Base-by-base conservation (phyloP, 2,113 vertebrate species). In the Bubo bubo region DNA sequence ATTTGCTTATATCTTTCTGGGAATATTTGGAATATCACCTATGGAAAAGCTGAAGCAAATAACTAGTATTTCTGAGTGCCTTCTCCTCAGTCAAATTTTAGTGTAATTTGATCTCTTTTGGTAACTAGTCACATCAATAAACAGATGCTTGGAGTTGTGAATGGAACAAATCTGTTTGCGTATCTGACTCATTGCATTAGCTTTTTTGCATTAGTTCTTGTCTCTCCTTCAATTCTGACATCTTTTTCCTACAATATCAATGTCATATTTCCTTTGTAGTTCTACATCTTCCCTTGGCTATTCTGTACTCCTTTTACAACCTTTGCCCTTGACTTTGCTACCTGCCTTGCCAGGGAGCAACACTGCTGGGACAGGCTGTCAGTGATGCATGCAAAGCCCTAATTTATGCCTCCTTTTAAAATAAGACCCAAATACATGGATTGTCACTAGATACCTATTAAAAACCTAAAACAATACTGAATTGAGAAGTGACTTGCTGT, bases 241-340 rank as follows among this genome's bases (percentile, higher is more conserved):
- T 63, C 71, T 82, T 92, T 86, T 77, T 91, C 89, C 80, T 79
- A 28, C n/a, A 71, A 20, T 63, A 84, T 80, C 89, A 86, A 91
- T 67, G 68, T 74, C 52, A 81, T 56, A 47, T 94, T 81, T 67
- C 76, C 56, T 89, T 91, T 86, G 55, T 81, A 89, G 70, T 66
- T 88, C 59, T 82, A 9, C n/a, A 41, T 37, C 35, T 85, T 90
- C 67, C 47, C 35, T 81, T 79, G 82, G 39, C 52, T 90, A 6
- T 76, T 24, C n/a, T 90, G 83, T 92, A n/a, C 74, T 92, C 92
- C n/a, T 59, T 67, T 86, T 41, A n/a, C 63, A 86, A n/a, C 79
- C 80, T 93, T 90, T 88, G 72, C 67, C 63, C 82, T 88, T 71
- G 71, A 43, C 59, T 96, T 90, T 92, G 47, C 56, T 77, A 85